Base-by-base conservation (phyloP, 2,797 vertebrate genomes). In the Poecilia wingei region DNA sequence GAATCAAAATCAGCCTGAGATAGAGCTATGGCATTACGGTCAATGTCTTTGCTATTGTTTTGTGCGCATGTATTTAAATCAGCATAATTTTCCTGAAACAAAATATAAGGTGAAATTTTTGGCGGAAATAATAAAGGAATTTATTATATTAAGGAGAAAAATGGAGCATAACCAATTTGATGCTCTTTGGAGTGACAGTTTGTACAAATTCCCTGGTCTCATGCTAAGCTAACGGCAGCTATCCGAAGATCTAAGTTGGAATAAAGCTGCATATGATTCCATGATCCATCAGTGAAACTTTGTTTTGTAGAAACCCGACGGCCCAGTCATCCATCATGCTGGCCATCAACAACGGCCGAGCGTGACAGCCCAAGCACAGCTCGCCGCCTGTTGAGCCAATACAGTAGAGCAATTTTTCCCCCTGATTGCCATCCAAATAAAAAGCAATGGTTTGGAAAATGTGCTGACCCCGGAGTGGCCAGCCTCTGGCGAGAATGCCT, bases 381-480 rank as follows among this genome's bases (percentile, higher is more conserved):
- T 79, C 74, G 78, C 87, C 22, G 87, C 89, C 86, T 91, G 85
- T 91, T 93, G 92, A 92, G 82, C 49, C 69, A 79, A 75, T 93
- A 94, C 87, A 92, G 89, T 88, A 28, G 53, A 82, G 79, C 82
- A 22, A 9, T 84, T 80, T 90, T 80, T 89, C 49, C 74, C 49
- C 81, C 80, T 89, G 76, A 87, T 89, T 85, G 70, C 75, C 31
- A 3, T 73, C 71, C 80, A 75, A 88, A 83, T 91, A 74, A 84
- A 85, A 84, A 68, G 89, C 90, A 86, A 82, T 81, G 88, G 85
- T 88, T 91, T 79, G 85, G 88, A 91, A 94, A 93, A 94, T 88
- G 36, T 22, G 86, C 86, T 88, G 91, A 93, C 91, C 91, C 88
- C 73, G 20, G 80, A 80, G 82, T 91, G 89, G 84, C 78, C 80